phyloP scores from a whole-genome alignment of 2,888 invertebrate genomes.

The Sylvicola cinctus region DNA sequence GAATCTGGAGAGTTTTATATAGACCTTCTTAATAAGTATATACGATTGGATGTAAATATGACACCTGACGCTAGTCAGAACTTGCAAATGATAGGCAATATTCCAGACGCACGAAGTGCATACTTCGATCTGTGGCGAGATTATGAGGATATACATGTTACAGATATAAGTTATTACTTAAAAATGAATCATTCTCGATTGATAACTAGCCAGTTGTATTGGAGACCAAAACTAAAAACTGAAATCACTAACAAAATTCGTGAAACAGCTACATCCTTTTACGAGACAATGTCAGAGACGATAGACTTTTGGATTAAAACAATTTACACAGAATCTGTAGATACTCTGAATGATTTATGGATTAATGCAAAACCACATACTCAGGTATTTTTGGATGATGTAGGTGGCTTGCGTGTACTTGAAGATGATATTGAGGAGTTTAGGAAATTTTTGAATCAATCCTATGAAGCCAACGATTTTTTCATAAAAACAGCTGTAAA shows the following conservation, averaged over 20 bases:
- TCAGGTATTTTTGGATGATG: conserved; percentile 46
- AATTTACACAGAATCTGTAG: conserved; percentile 45
- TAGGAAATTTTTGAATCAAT: conserved; percentile 47
- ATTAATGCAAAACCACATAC: conserved; percentile 49
- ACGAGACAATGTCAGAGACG: conserved; percentile 28
- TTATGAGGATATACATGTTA: conserved; percentile 57
- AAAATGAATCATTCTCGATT: conserved; percentile 67
- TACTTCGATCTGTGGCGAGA: conserved; percentile 61
- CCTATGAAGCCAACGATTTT: conserved; percentile 64
- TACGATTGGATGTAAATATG: conserved; percentile 45
- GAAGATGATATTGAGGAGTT: conserved; percentile 37
- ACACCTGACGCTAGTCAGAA: conserved; percentile 46
- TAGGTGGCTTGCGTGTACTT: conserved; percentile 35
- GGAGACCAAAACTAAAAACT: conserved; percentile 53
- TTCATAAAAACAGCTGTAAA: conserved; percentile 59
- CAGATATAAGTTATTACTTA: conserved; percentile 58
- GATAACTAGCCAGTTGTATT: conserved; percentile 55
- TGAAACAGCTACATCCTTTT: conserved; percentile 24
- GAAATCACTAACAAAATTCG: conserved; percentile 31
- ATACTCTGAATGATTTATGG: conserved; percentile 50
- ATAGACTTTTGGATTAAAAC: conserved; percentile 44
- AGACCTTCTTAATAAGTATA: conserved; percentile 33
- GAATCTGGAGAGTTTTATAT: conserved; percentile 37
- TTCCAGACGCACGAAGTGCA: conserved; percentile 57
- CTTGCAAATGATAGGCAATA: conserved; percentile 49